Conservation (phyloP, 2,797 vertebrate genomes). For the Hoplostethus mediterraneus region DNA sequence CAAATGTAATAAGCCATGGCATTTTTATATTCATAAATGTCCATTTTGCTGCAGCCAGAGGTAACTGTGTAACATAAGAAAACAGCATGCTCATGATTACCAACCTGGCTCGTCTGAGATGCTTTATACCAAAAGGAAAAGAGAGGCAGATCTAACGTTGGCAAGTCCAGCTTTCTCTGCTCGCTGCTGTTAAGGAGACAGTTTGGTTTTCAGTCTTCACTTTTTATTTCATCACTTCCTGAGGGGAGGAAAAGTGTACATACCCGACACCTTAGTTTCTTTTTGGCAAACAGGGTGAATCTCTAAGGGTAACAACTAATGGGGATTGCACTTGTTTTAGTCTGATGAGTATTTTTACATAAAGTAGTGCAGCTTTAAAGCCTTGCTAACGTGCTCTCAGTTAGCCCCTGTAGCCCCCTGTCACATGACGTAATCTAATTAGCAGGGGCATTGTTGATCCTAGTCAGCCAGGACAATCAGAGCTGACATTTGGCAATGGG, state of each 20-base stretch:
- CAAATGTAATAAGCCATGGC: neutral
- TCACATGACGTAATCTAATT: conserved; percentile 45
- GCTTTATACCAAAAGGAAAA: neutral
- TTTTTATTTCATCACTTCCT: neutral
- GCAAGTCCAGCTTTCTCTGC: too few species aligned
- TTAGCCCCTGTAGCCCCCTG: conserved; percentile 19
- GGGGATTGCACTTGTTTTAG: neutral
- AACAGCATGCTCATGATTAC: neutral
- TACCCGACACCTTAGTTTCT: neutral
- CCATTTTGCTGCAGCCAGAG: too few species aligned
- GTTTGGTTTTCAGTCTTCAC: neutral
- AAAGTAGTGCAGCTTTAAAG: conserved; percentile 7
- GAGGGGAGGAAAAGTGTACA: neutral
- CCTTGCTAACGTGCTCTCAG: conserved; percentile 17
- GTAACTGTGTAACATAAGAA: too few species aligned
- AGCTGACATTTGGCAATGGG: conserved; percentile 54
- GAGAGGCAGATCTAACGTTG: too few species aligned
- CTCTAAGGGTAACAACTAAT: conserved; percentile 9
- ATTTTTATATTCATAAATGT: conserved; percentile 6
- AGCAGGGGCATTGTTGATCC: conserved; percentile 37
- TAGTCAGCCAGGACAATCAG: conserved; percentile 63
- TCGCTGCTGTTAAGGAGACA: too few species aligned
- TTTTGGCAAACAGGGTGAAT: neutral
- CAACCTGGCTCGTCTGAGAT: neutral
- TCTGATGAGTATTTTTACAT: conserved; percentile 11